Conservation (phyloP, 2,113 vertebrate genomes). For the Dryoscopus gambensis region DNA sequence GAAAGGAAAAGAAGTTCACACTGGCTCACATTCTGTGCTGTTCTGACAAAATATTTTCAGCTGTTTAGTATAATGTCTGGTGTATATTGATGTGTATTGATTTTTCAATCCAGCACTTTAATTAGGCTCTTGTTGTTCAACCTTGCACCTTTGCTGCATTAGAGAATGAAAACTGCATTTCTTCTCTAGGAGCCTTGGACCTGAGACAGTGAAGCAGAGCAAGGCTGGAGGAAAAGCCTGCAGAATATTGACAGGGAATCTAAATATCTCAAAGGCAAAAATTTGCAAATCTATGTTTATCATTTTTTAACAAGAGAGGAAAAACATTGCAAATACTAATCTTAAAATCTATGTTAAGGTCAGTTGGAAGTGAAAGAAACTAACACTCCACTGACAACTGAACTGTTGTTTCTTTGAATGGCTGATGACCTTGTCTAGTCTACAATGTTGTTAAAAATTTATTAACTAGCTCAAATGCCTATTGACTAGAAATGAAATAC, state of each 20-base stretch:
- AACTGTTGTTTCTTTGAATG: constrained; percentile 77
- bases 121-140: constrained; percentile 67
- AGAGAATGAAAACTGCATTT: constrained; percentile 6
- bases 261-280: constrained; percentile 57
- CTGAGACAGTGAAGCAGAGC: background rate
- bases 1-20: background rate
- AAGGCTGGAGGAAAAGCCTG: background rate
- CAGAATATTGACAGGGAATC: constrained; percentile 58
- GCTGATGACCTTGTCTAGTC: constrained; percentile 78
- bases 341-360: constrained; percentile 73
- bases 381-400: constrained; percentile 66
- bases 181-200: background rate
- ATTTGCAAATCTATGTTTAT: constrained; percentile 42
- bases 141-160: constrained; percentile 43
- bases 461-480: constrained; percentile 82
- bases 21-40: background rate
- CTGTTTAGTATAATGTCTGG: constrained; percentile 56
- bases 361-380: constrained; percentile 65
- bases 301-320: constrained; percentile 44
- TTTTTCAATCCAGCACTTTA: constrained; percentile 53
- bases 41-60: constrained; percentile 53
- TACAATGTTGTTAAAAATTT: constrained; percentile 79
- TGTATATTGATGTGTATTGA: constrained; percentile 56
- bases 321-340: constrained; percentile 40
- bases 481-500: constrained; percentile 82